A percentile compares a stretch with the other conserved stretches of the same genome.
These are phyloP conservation scores for Scaptomyza caliginosa DNA, from an alignment of 2,888 invertebrate species.

Conservation along the genomic window DNA sequence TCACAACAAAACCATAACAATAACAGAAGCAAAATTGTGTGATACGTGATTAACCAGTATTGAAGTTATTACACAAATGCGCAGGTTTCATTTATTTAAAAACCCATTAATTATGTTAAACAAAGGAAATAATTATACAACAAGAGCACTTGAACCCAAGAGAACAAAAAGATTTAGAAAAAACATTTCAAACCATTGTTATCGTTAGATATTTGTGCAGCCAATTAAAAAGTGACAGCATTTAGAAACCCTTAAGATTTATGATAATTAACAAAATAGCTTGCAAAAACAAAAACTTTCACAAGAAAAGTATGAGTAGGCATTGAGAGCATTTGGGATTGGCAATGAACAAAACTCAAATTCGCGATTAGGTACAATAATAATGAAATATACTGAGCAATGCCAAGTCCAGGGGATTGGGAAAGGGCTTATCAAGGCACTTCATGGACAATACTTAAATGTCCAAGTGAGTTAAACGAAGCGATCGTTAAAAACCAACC, in stretches of 20 bases:
- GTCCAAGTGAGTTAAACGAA: slow-evolving; percentile 19
- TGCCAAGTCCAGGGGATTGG: slow-evolving; percentile 35
- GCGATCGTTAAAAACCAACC: slow-evolving; percentile 6
- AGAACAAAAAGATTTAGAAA: neutral
- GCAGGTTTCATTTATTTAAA: slow-evolving; percentile 20
- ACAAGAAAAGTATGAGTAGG: neutral
- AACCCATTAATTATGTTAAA: slow-evolving; percentile 21
- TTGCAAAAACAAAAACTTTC: slow-evolving; percentile 1
- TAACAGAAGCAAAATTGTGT: neutral
- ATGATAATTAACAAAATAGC: slow-evolving; percentile 26
- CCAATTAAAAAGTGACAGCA: slow-evolving; percentile 18
- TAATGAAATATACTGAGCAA: slow-evolving; percentile 23
- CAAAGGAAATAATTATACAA: slow-evolving; percentile 23
- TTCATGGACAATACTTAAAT: slow-evolving; percentile 18
- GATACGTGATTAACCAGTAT: slow-evolving; percentile 36
- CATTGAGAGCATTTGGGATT: slow-evolving; percentile 25
- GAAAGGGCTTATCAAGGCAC: slow-evolving; percentile 61
- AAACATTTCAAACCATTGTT: neutral
- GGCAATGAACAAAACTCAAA: slow-evolving; percentile 29
- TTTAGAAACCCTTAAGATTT: slow-evolving; percentile 6
- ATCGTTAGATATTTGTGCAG: slow-evolving; percentile 1
- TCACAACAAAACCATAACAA: neutral
- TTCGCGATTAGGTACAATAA: slow-evolving; percentile 23
- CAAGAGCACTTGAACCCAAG: slow-evolving; percentile 11
- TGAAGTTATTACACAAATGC: slow-evolving; percentile 21